Evolutionary conservation across 2,888 invertebrate genomes (phyloP).

Genomic region (Omphaloscelis lunosa): DNA sequence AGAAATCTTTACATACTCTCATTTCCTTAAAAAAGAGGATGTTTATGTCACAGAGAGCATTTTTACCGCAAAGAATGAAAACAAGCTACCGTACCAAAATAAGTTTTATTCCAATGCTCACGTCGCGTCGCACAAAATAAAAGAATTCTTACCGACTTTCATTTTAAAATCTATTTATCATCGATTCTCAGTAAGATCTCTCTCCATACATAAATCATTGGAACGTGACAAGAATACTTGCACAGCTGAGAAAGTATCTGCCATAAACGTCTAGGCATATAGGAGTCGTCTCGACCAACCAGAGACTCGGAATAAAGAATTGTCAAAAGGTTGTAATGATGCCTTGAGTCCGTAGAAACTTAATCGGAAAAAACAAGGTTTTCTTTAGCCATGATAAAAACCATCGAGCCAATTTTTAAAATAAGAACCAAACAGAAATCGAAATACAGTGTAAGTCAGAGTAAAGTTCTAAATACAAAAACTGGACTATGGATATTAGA

Average conservation of each 20-base stretch:
- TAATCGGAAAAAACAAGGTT: no score
- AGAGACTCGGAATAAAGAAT: conserved; percentile 11
- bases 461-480: background rate
- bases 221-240: conserved; percentile 43
- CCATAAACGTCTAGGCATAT: conserved; percentile 40
- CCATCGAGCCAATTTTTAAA: background rate
- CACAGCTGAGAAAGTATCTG: conserved; percentile 31
- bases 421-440: background rate
- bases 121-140: conserved; percentile 13
- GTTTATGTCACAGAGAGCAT: no score
- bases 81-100: background rate
- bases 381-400: background rate
- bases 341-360: background rate
- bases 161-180: conserved; percentile 52
- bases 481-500: background rate
- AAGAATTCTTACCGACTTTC: conserved; percentile 38
- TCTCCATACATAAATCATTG: conserved; percentile 52
- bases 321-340: background rate
- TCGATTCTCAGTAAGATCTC: conserved; percentile 50
- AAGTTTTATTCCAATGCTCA: conserved; percentile 3
- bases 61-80: background rate
- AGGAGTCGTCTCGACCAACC: conserved; percentile 31
- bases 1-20: no score
- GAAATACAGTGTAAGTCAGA: background rate
- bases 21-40: no score